Conservation (phyloP, 2,888 invertebrate species). For the Auanema freiburgensis region DNA sequence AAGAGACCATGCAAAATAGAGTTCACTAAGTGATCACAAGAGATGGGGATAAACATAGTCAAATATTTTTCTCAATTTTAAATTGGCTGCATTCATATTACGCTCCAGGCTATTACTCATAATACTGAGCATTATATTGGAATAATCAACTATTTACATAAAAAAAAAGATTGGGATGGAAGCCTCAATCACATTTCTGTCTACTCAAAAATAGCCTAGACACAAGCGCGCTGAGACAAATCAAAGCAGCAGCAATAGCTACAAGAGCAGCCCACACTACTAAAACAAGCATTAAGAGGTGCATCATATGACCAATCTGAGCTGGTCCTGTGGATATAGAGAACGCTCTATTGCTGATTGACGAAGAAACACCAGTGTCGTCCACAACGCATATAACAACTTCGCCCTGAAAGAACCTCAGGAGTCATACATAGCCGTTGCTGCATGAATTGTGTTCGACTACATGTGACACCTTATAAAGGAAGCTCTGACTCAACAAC, state of each 20-base stretch:
- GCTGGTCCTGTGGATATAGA: conserved; percentile 5
- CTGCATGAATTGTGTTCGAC: too few species aligned
- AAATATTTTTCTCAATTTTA: too few species aligned
- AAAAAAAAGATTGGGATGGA: too few species aligned
- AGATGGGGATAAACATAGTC: too few species aligned
- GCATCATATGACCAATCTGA: conserved; percentile 17
- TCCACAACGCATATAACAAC: conserved; percentile 41
- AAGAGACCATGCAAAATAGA: too few species aligned
- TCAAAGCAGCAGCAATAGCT: conserved; percentile 13
- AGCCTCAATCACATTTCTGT: too few species aligned
- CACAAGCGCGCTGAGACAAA: conserved; percentile 7
- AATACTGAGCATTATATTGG: too few species aligned
- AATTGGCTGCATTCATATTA: too few species aligned
- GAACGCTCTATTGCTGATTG: conserved; percentile 3
- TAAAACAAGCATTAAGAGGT: conserved; percentile 16
- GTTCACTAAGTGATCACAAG: too few species aligned
- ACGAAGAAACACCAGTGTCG: conserved; percentile 17
- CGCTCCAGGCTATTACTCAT: too few species aligned
- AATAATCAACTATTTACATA: too few species aligned
- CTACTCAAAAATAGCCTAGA: neutral
- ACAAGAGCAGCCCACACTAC: conserved; percentile 18
- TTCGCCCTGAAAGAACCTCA: conserved; percentile 35
- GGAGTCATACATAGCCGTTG: too few species aligned
- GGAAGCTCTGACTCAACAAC: neutral
- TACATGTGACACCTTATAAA: neutral